Evolutionary conservation across 1,140 invertebrate genomes (phyloP), one percentile per base, ranked within the genome.

Genomic region (Macrostomum lignano): DNA sequence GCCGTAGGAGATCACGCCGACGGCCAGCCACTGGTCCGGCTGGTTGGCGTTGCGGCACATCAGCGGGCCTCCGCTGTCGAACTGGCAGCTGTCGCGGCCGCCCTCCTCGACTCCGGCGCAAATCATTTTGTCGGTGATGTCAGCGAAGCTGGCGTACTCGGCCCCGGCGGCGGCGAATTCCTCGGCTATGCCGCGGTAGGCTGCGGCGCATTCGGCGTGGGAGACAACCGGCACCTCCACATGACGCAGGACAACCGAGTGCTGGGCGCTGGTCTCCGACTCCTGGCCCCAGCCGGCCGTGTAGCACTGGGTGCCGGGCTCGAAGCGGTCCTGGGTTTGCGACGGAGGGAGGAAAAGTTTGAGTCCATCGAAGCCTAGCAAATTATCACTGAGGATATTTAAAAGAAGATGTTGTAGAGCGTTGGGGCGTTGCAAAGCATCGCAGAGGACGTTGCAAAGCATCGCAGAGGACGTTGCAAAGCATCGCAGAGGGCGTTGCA

Each of bases 151-250:
- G 7, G 7, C 31, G 6, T 28, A n/a, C n/a, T n/a, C n/a, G n/a
- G n/a, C n/a, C n/a, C n/a, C 33, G 47, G 81, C 77, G 38, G 73
- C 78, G 1, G 91, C 79, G 32, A 91, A 75, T 79, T 71, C 38
- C n/a, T n/a, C n/a, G n/a, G n/a, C n/a, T n/a, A n/a, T n/a, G n/a
- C n/a, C n/a, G n/a, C n/a, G n/a, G n/a, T n/a, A n/a, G n/a, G n/a
- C n/a, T n/a, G n/a, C n/a, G n/a, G n/a, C n/a, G n/a, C n/a, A n/a
- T n/a, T n/a, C n/a, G n/a, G n/a, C n/a, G n/a, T n/a, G n/a, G n/a
- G n/a, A n/a, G n/a, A n/a, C n/a, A n/a, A n/a, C n/a, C n/a, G n/a
- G n/a, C n/a, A n/a, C n/a, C n/a, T n/a, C n/a, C n/a, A n/a, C n/a
- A n/a, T n/a, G n/a, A n/a, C 73, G 69, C 7, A 81, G 60, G n/a